Evolutionary conservation across 2,797 vertebrate genomes (phyloP), one percentile per base, ranked within the genome.

Genomic region (Toxotes lorentzi): DNA sequence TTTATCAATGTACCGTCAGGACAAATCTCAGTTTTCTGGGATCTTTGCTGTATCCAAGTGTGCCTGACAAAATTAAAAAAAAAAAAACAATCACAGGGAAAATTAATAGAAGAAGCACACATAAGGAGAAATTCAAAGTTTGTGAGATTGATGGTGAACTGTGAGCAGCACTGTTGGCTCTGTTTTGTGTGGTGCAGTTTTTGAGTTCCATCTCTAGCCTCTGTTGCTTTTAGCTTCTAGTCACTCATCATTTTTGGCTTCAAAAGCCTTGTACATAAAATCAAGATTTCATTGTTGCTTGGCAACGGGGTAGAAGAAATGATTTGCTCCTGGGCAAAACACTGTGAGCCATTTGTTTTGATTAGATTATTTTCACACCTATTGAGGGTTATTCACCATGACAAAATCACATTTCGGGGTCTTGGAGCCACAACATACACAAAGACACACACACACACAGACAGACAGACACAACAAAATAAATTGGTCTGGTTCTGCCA

Each of bases 281-380:
- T 88, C 72, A 88, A 88, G 87, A 90, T 87, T 74, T 72, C 64
- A 84, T 87, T 86, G 93, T 94, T 95, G 94, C 94, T 83, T 91
- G 84, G 93, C 92, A 95, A 95, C 93, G 51, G 74, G 82, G 73
- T 65, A 32, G 76, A 79, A 88, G 70, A 87, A 85, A 82, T 78
- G 5, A 87, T 83, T 84, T 83, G 54, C 82, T 90, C 65, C 73
- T 63, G 71, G 67, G 74, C 65, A 68, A 81, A 86, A 86, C 62
- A 77, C 78, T 51, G 76, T 30, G 65, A 86, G 82, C 64, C 76
- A 86, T 88, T 91, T 91, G 73, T 87, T 87, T 88, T 86, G 64
- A 88, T 89, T 90, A 51, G 70, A 74, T 89, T 83, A 83, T 83
- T 86, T 61, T 57, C 56, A 75, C 65, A 62, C 34, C 43, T 35